Conservation (phyloP, 2,113 vertebrate species). For the Labeo rohita region DNA sequence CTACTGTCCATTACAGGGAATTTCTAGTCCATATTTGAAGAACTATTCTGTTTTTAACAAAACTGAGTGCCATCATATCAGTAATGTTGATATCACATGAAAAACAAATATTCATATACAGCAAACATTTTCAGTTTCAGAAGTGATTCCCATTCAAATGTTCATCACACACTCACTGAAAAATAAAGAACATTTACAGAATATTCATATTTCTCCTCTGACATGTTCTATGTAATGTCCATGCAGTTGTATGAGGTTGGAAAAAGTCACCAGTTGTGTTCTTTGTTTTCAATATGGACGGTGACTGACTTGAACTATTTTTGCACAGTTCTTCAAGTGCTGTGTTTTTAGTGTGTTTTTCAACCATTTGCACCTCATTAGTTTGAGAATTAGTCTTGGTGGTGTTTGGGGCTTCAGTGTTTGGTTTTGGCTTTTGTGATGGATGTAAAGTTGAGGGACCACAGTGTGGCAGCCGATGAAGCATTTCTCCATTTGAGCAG, state of each 20-base stretch:
- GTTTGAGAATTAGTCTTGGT: neutral
- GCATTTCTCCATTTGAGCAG: slow-evolving; percentile 7
- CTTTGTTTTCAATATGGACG: slow-evolving; percentile 8
- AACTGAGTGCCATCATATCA: neutral
- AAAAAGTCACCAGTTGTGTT: slow-evolving; percentile 57
- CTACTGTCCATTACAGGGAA: neutral
- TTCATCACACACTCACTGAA: neutral
- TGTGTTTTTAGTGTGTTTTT: neutral
- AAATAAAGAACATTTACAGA: neutral
- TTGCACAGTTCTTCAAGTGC: neutral
- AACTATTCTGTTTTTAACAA: neutral
- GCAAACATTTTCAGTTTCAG: neutral
- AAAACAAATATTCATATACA: neutral
- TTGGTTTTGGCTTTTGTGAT: slow-evolving; percentile 7
- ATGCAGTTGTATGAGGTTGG: slow-evolving; percentile 71
- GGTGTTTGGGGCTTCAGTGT: neutral
- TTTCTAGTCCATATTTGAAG: neutral
- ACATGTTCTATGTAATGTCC: slow-evolving; percentile 79
- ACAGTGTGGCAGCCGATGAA: neutral
- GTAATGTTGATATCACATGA: neutral
- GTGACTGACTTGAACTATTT: slow-evolving; percentile 19
- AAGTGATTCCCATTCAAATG: neutral
- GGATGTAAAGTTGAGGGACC: neutral
- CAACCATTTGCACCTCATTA: neutral
- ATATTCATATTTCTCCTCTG: slow-evolving; percentile 70